Percentiles rank a stretch among this genome's conserved stretches.
Conservation (phyloP, 2,888 invertebrate species). For the Bellardia pandia region DNA sequence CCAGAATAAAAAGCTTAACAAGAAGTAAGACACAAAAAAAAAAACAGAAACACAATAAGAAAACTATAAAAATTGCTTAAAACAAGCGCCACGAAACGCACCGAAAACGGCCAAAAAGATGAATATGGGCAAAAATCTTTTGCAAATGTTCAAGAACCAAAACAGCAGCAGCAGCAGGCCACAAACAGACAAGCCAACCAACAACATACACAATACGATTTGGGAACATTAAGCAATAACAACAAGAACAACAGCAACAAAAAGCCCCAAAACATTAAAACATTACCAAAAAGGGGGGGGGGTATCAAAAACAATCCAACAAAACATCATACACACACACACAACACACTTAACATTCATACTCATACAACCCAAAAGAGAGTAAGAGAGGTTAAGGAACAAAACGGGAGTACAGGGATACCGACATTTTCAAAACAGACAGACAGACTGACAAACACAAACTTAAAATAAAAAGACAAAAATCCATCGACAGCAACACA, state of each 20-base stretch:
- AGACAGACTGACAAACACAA: conserved; percentile 24
- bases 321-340: neutral
- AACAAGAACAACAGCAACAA: conserved; percentile 38
- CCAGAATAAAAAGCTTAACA: conserved; percentile 1
- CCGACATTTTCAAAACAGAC: conserved; percentile 2
- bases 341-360: neutral
- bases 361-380: conserved; percentile 16
- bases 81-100: conserved; percentile 79
- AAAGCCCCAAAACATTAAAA: conserved; percentile 47
- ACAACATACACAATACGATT: conserved; percentile 7
- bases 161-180: conserved; percentile 64
- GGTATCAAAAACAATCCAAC: neutral
- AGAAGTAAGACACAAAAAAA: conserved; percentile 59
- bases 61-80: conserved; percentile 65
- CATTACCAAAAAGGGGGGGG: conserved; percentile 27
- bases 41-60: conserved; percentile 21
- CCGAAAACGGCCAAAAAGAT: conserved; percentile 84
- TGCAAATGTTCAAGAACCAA: conserved; percentile 83
- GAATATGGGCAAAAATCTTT: conserved; percentile 84
- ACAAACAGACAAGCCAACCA: conserved; percentile 24
- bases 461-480: conserved; percentile 45
- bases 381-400: conserved; percentile 47
- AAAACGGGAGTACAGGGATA: conserved; percentile 46
- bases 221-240: conserved; percentile 18
- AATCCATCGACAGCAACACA: neutral